These are phyloP conservation scores for human DNA, from an alignment of 2,113 vertebrate genomes.

Conservation along the genomic window GRCh38 chr5:8893501-8894000, in stretches of 20 bases:
- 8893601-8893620: not conserved
- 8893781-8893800: not conserved
- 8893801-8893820: not conserved
- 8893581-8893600: not conserved
- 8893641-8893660: not conserved
- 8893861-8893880: not conserved
- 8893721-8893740: too few relatives aligned
- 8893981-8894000: not conserved
- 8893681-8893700: fast-evolving
- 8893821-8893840: not conserved
- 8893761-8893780: not conserved
- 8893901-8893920: not conserved
- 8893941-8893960: not conserved
- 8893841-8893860: not conserved
- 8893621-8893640: not conserved
- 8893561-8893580: not conserved
- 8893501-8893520: not conserved
- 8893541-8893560: not conserved
- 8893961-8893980: not conserved
- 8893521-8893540: not conserved
- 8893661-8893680: not conserved
- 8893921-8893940: not conserved
- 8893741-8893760: not conserved
- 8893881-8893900: not conserved
- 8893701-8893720: not conserved